phyloP scores from a whole-genome alignment of 2,797 vertebrate genomes.

The Heliangelus exortis region DNA sequence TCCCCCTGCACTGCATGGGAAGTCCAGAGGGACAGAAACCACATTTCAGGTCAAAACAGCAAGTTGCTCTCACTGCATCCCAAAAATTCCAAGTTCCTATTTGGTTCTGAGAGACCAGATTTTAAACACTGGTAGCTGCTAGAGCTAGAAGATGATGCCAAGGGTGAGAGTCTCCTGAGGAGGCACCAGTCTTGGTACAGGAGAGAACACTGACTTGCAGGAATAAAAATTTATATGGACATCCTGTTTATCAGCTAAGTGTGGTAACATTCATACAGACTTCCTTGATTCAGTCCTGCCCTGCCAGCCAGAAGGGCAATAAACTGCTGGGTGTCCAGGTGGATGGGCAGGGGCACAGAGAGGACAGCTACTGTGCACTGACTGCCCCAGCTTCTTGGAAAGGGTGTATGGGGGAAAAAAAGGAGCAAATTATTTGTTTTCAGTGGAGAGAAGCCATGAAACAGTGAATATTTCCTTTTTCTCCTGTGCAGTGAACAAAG shows the following conservation, averaged over 20 bases:
- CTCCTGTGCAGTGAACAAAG: neutral
- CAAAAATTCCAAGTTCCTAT: accelerated
- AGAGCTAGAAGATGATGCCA: neutral
- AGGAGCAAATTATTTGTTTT: neutral
- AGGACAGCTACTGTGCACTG: neutral
- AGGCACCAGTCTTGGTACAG: neutral
- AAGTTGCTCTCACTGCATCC: neutral
- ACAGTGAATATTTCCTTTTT: neutral
- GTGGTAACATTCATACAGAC: neutral
- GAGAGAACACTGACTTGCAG: neutral
- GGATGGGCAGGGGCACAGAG: neutral
- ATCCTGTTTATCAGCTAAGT: neutral
- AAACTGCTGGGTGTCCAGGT: neutral
- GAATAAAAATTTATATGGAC: neutral
- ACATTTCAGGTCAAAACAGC: neutral
- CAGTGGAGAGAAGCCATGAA: neutral
- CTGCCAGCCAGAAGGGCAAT: neutral
- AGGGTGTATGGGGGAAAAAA: neutral
- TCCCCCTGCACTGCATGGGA: accelerated
- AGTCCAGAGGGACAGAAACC: neutral
- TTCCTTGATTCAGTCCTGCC: neutral
- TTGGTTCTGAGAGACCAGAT: neutral
- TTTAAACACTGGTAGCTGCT: neutral
- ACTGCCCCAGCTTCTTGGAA: neutral
- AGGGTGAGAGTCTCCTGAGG: accelerated